Evolutionary conservation across 2,797 vertebrate species (phyloP).

Genomic region (Thripadectes ignobilis): DNA sequence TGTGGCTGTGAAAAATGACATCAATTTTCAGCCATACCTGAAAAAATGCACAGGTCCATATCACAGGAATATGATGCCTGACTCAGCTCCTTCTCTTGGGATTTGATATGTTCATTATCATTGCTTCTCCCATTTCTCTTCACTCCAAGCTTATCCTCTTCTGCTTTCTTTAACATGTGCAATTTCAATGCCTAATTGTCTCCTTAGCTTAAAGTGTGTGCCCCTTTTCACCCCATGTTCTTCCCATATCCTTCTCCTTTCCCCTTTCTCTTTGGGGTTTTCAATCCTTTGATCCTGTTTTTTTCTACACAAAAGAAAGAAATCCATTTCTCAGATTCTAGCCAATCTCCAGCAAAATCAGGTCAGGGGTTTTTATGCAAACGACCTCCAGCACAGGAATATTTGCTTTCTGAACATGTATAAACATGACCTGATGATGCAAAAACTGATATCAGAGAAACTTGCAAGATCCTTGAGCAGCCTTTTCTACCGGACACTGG

Average conservation of each 20-base stretch:
- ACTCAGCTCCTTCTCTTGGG: not conserved
- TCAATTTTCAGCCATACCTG: not conserved
- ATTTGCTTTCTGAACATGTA: not conserved
- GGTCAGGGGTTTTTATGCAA: not conserved
- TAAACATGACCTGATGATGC: not conserved
- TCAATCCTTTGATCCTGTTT: not conserved
- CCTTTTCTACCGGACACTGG: not conserved
- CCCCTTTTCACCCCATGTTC: not conserved
- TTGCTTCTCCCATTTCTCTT: not conserved
- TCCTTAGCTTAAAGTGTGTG: not conserved
- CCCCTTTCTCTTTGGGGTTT: not conserved
- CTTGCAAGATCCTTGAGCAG: not conserved
- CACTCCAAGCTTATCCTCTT: not conserved
- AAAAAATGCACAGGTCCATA: not conserved
- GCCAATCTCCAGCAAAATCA: not conserved
- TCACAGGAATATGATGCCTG: not conserved
- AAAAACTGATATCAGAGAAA: not conserved
- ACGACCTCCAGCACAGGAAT: not conserved
- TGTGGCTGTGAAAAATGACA: rapidly evolving
- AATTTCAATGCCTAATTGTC: not conserved
- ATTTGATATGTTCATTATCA: not conserved
- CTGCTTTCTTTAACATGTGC: not conserved
- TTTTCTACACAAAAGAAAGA: not conserved
- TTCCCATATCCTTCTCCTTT: not conserved
- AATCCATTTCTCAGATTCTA: not conserved